Evolutionary conservation across 2,888 invertebrate species (phyloP).

Genomic region (Ischnura elegans): DNA sequence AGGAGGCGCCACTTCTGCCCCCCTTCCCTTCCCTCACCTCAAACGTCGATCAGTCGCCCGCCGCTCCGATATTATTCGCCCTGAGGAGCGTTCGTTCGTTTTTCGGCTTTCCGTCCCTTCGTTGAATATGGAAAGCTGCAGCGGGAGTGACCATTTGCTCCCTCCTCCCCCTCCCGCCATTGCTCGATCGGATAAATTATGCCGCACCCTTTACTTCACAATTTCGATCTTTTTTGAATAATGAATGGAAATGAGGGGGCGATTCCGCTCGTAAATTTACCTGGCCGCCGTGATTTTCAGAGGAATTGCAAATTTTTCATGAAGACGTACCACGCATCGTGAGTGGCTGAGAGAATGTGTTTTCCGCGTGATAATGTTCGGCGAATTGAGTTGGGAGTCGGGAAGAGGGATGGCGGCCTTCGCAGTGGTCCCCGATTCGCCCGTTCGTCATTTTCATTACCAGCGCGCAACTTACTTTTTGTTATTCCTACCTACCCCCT

Average conservation of each 20-base stretch:
- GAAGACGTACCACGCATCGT: neutral
- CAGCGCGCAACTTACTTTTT: too few relatives aligned
- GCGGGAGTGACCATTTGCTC: neutral
- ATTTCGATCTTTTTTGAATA: conserved; percentile 8
- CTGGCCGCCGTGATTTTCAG: neutral
- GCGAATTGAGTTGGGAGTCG: too few relatives aligned
- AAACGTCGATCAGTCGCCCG: too few relatives aligned
- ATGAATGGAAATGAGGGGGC: conserved; percentile 1
- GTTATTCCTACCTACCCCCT: too few relatives aligned
- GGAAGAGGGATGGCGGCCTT: too few relatives aligned
- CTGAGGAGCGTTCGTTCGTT: too few relatives aligned
- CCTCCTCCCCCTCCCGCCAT: neutral
- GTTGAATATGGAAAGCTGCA: conserved; percentile 34
- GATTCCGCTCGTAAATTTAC: neutral
- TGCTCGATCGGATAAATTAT: neutral
- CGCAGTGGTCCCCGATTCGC: too few relatives aligned
- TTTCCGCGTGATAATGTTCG: too few relatives aligned
- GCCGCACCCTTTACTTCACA: neutral
- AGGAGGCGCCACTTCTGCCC: neutral
- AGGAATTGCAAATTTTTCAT: conserved; percentile 1
- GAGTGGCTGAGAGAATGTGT: neutral
- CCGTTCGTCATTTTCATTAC: too few relatives aligned
- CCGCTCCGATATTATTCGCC: neutral
- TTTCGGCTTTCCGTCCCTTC: neutral
- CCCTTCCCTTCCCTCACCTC: neutral